These are phyloP conservation scores for Torymus tubicola DNA, from an alignment of 2,888 invertebrate species.

Conservation along the genomic window DNA sequence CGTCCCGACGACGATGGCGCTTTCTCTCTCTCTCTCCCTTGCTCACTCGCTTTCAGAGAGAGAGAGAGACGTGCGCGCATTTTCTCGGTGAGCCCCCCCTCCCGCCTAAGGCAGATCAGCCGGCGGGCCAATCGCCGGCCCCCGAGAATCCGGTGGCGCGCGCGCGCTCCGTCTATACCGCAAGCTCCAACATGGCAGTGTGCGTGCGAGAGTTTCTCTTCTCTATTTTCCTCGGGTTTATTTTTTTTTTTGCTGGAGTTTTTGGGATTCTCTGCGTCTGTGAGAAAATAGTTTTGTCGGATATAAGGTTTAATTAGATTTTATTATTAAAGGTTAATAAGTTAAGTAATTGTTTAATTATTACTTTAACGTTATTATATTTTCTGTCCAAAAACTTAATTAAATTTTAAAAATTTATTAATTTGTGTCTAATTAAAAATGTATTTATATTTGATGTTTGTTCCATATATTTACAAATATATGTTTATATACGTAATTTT, in stretches of 20 bases:
- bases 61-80: constrained; percentile 4
- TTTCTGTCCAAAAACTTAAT: too few species aligned
- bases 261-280: background rate
- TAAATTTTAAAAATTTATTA: too few species aligned
- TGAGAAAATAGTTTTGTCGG: background rate
- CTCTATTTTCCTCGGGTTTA: background rate
- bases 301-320: too few species aligned
- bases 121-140: constrained; percentile 49
- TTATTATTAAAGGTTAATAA: too few species aligned
- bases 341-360: too few species aligned
- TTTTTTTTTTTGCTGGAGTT: background rate
- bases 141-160: constrained; percentile 47
- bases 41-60: background rate
- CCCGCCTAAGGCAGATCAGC: constrained; percentile 38
- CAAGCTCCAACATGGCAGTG: constrained; percentile 55
- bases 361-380: too few species aligned
- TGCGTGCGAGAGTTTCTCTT: constrained; percentile 18
- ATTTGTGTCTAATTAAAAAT: too few species aligned
- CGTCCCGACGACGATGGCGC: constrained; percentile 35
- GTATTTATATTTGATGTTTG: too few species aligned
- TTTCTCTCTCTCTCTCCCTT: constrained; percentile 21
- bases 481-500: too few species aligned
- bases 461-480: too few species aligned
- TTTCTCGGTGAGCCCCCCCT: constrained; percentile 26
- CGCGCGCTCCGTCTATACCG: constrained; percentile 9